These are phyloP conservation scores for Himalopsyche phryganea DNA, from an alignment of 1,140 invertebrate genomes.

Conservation along the genomic window DNA sequence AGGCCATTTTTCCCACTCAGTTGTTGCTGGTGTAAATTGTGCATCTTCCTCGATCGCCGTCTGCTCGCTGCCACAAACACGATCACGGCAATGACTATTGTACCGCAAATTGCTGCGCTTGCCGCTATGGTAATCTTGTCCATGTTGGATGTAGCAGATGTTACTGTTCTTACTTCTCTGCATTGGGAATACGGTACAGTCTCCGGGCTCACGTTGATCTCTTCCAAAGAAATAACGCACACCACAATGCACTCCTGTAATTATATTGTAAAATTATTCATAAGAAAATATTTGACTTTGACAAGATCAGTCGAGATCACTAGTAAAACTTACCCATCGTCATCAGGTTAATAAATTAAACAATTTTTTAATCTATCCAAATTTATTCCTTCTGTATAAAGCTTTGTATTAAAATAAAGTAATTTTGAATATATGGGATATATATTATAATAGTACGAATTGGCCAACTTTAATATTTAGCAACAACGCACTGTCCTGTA, in stretches of 20 bases:
- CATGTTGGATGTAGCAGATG: conserved; percentile 79
- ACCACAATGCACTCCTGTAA: conserved; percentile 85
- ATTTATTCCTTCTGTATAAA: too few relatives aligned
- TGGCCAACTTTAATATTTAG: too few relatives aligned
- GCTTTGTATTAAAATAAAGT: too few relatives aligned
- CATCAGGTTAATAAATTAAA: too few relatives aligned
- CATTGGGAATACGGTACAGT: conserved; percentile 84
- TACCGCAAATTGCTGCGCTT: conserved; percentile 89
- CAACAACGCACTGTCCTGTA: too few relatives aligned
- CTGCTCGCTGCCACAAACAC: conserved; percentile 83
- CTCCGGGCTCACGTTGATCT: conserved; percentile 78
- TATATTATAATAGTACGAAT: too few relatives aligned
- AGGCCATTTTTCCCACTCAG: conserved; percentile 62
- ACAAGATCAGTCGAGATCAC: too few relatives aligned
- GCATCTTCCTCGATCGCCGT: conserved; percentile 68
- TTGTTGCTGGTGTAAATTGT: conserved; percentile 65
- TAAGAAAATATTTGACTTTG: too few relatives aligned
- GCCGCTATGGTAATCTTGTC: conserved; percentile 92
- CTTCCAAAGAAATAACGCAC: conserved; percentile 85
- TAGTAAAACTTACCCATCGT: too few relatives aligned
- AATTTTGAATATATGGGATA: too few relatives aligned
- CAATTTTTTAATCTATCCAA: too few relatives aligned
- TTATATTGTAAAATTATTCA: conserved; percentile 29
- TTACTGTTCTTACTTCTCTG: conserved; percentile 80
- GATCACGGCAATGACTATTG: conserved; percentile 82